Evolutionary conservation across 1,140 invertebrate species (phyloP), one percentile per base, ranked within the genome.

Genomic region (Lepidurus couesii): DNA sequence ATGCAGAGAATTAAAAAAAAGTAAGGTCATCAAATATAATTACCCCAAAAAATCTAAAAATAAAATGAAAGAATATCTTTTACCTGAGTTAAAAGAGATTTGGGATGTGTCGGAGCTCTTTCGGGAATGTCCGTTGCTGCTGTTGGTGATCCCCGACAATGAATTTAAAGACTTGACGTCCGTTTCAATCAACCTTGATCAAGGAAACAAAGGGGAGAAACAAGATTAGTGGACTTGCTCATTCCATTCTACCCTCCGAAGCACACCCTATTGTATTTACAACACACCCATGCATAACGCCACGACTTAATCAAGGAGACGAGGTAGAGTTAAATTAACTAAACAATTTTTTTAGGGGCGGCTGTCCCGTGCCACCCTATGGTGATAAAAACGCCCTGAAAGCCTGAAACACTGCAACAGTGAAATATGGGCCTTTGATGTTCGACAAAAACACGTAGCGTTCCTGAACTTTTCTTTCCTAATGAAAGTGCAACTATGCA

Each of bases 81-180:
- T 89, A 90, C 93, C 93, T 81, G 95, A 96, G 53, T 90, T 91
- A 47, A 95, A 86, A 3, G 95, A 96, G 78, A 96, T 92, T 84
- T 95, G 93, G 65, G 95, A 97, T 65, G 95, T 95, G 82, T 95
- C 93, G 0, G 96, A 98, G 81, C 93, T 95, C 84, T 96, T 96
- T 80, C 96, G 89, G 81, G 95, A 97, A 86, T 97, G 95, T 80
- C 91, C 86, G 10, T 83, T 84, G 83, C 80, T 87, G 79, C 89
- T 91, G 65, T 79, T 82, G 24, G 77, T 81, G 76, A 80, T 80
- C 75, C 89, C 90, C 77, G 90, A 90, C 76, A 97, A 87, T 77
- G 94, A 95, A 84, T 95, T 93, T 81, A 94, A 88, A 81, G 93
- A 93, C 86, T 98, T 98, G 82, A 92, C 91, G 89, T 98, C 96